A percentile compares a stretch with the other conserved stretches of the same genome.
These are phyloP conservation scores for Antennarius striatus DNA, from an alignment of 2,113 vertebrate genomes.

Conservation along the genomic window DNA sequence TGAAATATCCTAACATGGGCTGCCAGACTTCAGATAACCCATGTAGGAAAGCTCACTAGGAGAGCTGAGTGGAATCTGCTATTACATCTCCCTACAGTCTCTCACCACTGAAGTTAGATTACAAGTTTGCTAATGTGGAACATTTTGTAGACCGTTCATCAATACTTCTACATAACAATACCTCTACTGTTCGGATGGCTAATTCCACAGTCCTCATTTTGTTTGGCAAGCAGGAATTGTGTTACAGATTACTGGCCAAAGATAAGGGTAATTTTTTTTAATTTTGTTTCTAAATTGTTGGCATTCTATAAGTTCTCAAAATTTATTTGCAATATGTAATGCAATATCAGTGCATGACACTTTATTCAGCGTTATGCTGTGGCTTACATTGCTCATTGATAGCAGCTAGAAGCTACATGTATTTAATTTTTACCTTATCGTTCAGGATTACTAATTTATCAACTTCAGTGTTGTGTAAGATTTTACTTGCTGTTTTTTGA, in stretches of 20 bases:
- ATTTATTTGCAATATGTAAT: constrained; percentile 6
- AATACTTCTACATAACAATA: constrained; percentile 29
- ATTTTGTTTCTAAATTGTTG: constrained; percentile 1
- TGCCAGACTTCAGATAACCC: constrained; percentile 92
- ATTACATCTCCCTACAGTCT: constrained; percentile 7
- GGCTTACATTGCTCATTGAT: constrained; percentile 5
- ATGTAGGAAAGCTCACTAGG: constrained; percentile 81
- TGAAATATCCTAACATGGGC: constrained; percentile 91
- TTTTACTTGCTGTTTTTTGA: constrained; percentile 7
- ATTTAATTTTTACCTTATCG: constrained; percentile 42
- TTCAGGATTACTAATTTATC: constrained; percentile 49
- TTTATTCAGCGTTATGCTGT: constrained; percentile 14
- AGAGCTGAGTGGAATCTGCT: constrained; percentile 17
- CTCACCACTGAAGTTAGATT: constrained; percentile 22
- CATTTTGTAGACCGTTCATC: constrained; percentile 5
- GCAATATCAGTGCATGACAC: constrained; percentile 6
- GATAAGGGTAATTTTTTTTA: constrained; percentile 4
- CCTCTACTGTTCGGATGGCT: neutral
- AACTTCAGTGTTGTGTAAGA: constrained; percentile 8
- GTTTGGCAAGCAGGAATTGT: constrained; percentile 29
- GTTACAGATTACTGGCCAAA: constrained; percentile 47
- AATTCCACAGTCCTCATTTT: constrained; percentile 1
- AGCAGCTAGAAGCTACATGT: constrained; percentile 2
- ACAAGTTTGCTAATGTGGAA: constrained; percentile 14
- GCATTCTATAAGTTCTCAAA: constrained; percentile 30